Percentiles rank a stretch among this genome's conserved stretches.
phyloP scores from a whole-genome alignment of 2,797 vertebrate genomes.

The Lepidocolaptes lacrymiger region DNA sequence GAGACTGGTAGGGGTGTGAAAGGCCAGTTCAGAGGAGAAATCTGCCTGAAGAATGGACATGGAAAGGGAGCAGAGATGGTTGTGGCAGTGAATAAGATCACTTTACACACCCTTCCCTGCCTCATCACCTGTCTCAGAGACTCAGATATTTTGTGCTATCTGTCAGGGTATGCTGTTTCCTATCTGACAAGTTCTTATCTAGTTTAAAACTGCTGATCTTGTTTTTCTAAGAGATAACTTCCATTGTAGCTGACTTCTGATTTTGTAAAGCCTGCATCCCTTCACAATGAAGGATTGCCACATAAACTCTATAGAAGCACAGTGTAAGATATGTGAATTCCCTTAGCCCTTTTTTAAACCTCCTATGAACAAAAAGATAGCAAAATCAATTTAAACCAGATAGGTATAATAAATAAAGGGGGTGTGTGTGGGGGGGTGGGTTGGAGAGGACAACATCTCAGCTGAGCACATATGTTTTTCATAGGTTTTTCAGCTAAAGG shows the following conservation, averaged over 20 bases:
- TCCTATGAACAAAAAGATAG: constrained; percentile 32
- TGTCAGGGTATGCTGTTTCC: neutral
- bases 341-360: neutral
- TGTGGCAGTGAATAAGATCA: neutral
- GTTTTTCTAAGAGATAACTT: neutral
- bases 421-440: fast-evolving
- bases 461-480: neutral
- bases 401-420: constrained; percentile 12
- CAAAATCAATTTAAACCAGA: constrained; percentile 51
- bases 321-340: constrained; percentile 29
- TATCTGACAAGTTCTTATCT: constrained; percentile 23
- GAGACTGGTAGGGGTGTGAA: neutral
- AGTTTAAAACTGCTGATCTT: constrained; percentile 20
- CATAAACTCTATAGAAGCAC: neutral
- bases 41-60: neutral
- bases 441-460: neutral
- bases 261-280: constrained; percentile 27
- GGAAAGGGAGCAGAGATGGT: neutral
- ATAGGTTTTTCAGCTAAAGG: constrained; percentile 15
- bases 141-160: neutral
- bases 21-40: neutral
- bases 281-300: constrained; percentile 48
- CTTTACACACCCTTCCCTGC: neutral
- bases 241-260: constrained; percentile 8
- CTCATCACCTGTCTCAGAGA: constrained; percentile 11